A percentile compares a stretch with the other conserved stretches of the same genome.
phyloP scores from a whole-genome alignment of 2,113 vertebrate species.

The Gnathonemus echidnorhynchus region DNA sequence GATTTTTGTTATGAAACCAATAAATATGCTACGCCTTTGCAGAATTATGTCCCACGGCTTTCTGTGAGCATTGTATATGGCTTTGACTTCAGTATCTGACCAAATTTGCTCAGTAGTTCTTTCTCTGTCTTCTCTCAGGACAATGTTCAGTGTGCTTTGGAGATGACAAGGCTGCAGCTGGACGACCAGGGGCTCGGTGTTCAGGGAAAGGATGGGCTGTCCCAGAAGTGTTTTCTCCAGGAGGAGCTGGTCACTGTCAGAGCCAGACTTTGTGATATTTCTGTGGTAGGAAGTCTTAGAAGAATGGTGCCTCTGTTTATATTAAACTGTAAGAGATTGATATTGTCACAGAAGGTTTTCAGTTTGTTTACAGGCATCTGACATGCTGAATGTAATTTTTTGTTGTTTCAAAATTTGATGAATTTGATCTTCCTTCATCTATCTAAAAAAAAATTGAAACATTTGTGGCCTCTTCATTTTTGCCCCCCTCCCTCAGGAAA shows the following conservation, averaged over 20 bases:
- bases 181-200: slow-evolving; percentile 48
- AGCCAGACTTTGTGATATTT: slow-evolving; percentile 73
- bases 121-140: slow-evolving; percentile 50
- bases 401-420: background rate
- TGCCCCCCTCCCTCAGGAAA: slow-evolving; percentile 55
- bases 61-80: background rate
- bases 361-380: background rate
- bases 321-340: background rate
- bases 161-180: slow-evolving; percentile 67
- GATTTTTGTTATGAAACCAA: background rate
- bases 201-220: slow-evolving; percentile 52
- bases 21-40: background rate
- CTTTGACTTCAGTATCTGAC: background rate
- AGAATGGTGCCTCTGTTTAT: background rate
- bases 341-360: background rate
- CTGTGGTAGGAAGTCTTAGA: slow-evolving; percentile 54
- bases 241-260: slow-evolving; percentile 78
- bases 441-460: background rate
- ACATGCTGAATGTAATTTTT: background rate
- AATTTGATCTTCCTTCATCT: background rate
- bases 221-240: slow-evolving; percentile 74
- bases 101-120: background rate
- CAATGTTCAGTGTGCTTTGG: slow-evolving; percentile 70
- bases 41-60: background rate
- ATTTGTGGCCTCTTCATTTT: background rate